phyloP scores from a whole-genome alignment of 1,140 invertebrate species.

The Tetraneura akinire region DNA sequence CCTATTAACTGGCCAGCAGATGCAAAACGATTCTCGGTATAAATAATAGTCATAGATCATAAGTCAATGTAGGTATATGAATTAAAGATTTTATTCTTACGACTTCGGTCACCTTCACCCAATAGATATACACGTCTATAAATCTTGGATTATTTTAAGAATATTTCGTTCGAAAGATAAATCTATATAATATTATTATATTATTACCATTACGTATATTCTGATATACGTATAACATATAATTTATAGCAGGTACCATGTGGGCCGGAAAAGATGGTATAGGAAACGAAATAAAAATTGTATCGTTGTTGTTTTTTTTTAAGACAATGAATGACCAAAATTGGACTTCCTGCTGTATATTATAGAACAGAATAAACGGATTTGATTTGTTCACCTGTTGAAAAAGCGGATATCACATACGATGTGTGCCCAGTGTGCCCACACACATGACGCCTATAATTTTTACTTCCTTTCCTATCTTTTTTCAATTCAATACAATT shows the following conservation, averaged over 20 bases:
- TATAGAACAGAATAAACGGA: background rate
- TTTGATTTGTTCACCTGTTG: conserved; percentile 43
- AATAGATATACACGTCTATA: too few species aligned
- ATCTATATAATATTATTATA: too few species aligned
- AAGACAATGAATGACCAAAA: conserved; percentile 32
- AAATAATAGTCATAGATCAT: too few species aligned
- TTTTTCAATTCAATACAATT: background rate
- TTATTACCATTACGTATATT: too few species aligned
- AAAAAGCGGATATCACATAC: conserved; percentile 19
- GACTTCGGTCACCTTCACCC: background rate
- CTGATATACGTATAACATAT: too few species aligned
- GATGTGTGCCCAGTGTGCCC: too few species aligned
- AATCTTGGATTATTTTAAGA: too few species aligned
- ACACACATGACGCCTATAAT: conserved; percentile 39
- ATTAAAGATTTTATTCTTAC: background rate
- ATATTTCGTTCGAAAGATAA: too few species aligned
- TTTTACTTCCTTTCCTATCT: conserved; percentile 48
- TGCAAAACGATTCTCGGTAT: too few species aligned
- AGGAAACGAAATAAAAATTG: conserved; percentile 1
- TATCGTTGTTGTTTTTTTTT: background rate
- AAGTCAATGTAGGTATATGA: too few species aligned
- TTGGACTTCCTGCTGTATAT: conserved; percentile 13
- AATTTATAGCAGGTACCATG: too few species aligned
- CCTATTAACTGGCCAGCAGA: too few species aligned
- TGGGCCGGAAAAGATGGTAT: conserved; percentile 1